These are phyloP conservation scores for Halcyon badia DNA, from an alignment of 2,797 vertebrate genomes.

Conservation along the genomic window DNA sequence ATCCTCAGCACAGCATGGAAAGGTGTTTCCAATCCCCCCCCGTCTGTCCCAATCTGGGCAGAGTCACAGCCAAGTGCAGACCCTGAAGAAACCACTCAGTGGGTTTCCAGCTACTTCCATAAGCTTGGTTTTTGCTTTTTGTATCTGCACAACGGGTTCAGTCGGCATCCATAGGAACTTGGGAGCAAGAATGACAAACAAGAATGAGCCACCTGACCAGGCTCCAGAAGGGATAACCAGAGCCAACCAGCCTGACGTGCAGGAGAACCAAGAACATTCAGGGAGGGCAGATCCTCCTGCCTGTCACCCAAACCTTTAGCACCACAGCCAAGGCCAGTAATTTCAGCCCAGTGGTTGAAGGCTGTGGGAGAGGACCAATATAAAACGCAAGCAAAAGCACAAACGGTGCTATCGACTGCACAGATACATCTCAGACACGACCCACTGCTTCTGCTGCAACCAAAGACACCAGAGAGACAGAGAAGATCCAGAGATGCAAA, in stretches of 20 bases:
- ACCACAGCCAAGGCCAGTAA: not conserved
- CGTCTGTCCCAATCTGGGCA: not conserved
- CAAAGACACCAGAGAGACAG: not conserved
- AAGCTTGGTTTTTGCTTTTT: not conserved
- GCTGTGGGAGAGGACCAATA: not conserved
- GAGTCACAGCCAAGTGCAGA: not conserved
- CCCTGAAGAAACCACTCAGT: not conserved
- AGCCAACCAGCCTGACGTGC: not conserved
- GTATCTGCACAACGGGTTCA: not conserved
- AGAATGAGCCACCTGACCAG: not conserved
- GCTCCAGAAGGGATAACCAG: not conserved
- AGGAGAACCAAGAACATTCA: not conserved
- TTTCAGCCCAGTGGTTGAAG: not conserved
- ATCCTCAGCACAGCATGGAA: not conserved
- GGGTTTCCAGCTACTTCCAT: not conserved
- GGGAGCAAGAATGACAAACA: not conserved
- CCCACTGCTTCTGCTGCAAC: not conserved
- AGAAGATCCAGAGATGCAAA: not conserved
- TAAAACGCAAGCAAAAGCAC: not conserved
- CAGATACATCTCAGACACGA: accelerated
- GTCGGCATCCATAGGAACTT: not conserved
- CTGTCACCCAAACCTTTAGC: not conserved
- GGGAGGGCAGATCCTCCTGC: not conserved
- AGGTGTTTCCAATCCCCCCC: not conserved
- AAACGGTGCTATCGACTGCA: not conserved